Evolutionary conservation across 1,140 invertebrate genomes (phyloP).

Genomic region (Ceratosolen fusciceps): DNA sequence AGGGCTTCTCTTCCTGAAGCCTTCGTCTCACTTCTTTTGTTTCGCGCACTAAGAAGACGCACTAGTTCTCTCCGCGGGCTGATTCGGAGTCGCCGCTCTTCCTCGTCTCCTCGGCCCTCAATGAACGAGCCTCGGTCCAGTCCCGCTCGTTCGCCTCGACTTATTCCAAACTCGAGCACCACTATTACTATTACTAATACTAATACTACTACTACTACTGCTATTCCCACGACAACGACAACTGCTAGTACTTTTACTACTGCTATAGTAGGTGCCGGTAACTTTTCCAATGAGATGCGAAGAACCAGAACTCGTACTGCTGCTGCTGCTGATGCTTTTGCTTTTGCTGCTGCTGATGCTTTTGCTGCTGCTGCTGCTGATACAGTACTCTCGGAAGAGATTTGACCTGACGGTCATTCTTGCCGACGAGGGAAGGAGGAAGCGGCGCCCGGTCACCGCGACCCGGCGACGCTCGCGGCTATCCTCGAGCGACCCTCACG

Average conservation of each 20-base stretch:
- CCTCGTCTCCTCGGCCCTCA: neutral
- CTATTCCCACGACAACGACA: too few species aligned
- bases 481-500: too few species aligned
- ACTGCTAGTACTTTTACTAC: too few species aligned
- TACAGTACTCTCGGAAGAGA: too few species aligned
- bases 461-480: too few species aligned
- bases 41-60: slow-evolving; percentile 13
- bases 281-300: too few species aligned
- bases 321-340: neutral
- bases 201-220: neutral
- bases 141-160: neutral
- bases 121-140: neutral
- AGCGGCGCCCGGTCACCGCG: too few species aligned
- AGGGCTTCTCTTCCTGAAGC: too few species aligned
- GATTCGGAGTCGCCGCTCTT: neutral
- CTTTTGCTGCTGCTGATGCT: neutral
- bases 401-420: too few species aligned
- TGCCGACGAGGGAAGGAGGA: too few species aligned
- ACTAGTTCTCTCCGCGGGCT: neutral
- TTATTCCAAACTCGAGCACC: neutral
- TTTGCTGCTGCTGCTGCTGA: neutral
- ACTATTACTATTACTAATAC: neutral
- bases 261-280: too few species aligned
- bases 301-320: too few species aligned
- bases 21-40: slow-evolving; percentile 19